A percentile compares a stretch with the other conserved stretches of the same genome.
These are phyloP conservation scores for Meta bourneti DNA, from an alignment of 2,888 invertebrate genomes.

Conservation along the genomic window DNA sequence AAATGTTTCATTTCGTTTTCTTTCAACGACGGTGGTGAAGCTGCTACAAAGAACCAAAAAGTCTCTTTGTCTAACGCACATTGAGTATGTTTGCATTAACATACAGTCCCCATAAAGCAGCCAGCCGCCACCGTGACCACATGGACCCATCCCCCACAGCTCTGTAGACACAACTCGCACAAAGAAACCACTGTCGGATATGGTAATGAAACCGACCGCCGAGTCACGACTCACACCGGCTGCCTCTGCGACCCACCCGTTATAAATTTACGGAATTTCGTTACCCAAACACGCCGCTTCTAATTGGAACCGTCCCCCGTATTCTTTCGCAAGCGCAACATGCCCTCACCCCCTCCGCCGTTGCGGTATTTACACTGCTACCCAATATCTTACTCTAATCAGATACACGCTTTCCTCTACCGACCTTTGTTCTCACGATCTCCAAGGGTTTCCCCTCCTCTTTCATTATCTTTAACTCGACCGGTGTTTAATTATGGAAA, in stretches of 20 bases:
- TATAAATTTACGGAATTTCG: background rate
- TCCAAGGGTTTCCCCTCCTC: background rate
- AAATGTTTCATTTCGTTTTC: too few species aligned
- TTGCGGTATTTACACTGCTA: background rate
- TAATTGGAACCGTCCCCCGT: background rate
- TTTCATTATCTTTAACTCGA: slow-evolving; percentile 24
- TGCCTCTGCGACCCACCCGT: background rate
- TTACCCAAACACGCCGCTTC: background rate
- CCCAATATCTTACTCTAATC: background rate
- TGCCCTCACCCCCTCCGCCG: background rate
- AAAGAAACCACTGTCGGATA: background rate
- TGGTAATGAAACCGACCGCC: background rate
- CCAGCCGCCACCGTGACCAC: background rate
- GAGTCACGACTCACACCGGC: background rate
- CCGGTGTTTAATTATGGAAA: slow-evolving; percentile 63
- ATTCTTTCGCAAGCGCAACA: background rate
- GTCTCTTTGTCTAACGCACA: background rate
- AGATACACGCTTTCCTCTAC: slow-evolving; percentile 6
- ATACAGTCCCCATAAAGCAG: background rate
- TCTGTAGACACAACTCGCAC: background rate
- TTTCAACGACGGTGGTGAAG: too few species aligned
- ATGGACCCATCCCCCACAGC: background rate
- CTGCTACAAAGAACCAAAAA: background rate
- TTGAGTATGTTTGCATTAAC: background rate
- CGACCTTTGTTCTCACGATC: slow-evolving; percentile 32